Percentiles rank a stretch among this genome's conserved stretches.
phyloP scores from a whole-genome alignment of 1,140 invertebrate genomes.

The Psix sp. region DNA sequence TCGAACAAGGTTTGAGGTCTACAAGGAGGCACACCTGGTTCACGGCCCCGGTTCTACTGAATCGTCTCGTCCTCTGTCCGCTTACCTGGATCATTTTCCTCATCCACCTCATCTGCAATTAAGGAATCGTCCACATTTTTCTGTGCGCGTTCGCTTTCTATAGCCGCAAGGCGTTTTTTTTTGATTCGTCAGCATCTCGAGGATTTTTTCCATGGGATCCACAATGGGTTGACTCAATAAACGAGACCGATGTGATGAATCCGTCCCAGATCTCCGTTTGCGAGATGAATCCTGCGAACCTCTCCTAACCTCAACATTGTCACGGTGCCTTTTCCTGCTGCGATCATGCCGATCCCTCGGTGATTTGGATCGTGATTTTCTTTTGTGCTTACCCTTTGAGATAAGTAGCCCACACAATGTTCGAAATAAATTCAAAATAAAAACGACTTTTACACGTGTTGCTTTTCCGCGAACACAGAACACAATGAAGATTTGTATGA shows the following conservation, averaged over 20 bases:
- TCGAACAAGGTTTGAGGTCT: neutral
- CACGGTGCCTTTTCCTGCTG: neutral
- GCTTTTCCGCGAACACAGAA: neutral
- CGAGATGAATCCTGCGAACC: neutral
- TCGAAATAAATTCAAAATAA: neutral
- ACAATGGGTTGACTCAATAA: neutral
- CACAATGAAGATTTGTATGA: neutral
- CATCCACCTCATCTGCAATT: neutral
- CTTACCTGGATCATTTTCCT: no score
- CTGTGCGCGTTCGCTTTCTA: neutral
- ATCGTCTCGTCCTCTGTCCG: no score
- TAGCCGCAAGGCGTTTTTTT: slow-evolving; percentile 1
- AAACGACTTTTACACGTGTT: neutral
- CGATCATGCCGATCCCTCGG: no score
- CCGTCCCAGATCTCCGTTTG: neutral
- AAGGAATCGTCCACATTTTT: slow-evolving; percentile 3
- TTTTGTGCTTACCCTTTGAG: no score
- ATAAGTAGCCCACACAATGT: no score
- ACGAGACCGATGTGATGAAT: no score
- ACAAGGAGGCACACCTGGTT: no score
- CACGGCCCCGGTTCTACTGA: no score
- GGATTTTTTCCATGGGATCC: slow-evolving; percentile 5
- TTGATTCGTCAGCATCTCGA: neutral
- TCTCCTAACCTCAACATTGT: neutral
- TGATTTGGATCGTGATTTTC: no score